Evolutionary conservation across 2,797 vertebrate genomes (phyloP), one percentile per base, ranked within the genome.

Genomic region (Characodon lateralis): DNA sequence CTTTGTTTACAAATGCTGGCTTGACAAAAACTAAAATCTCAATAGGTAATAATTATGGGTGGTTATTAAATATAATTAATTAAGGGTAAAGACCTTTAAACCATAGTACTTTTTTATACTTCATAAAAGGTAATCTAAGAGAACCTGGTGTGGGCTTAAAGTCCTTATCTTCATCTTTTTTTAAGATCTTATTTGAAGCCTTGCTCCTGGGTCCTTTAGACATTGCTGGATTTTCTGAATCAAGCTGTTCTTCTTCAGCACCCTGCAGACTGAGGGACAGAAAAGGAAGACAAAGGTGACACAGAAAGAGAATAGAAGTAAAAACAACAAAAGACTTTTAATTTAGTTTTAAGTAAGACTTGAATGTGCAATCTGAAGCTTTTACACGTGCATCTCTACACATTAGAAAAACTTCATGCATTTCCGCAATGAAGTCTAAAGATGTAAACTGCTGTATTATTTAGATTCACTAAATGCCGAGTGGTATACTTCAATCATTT

Each of bases 71-170:
- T 2, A 68, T n/a, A 24, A 18, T 53, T 31, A 1, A 24, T 55
- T 24, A 26, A 58, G 3, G n/a, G 10, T 26, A 69, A 46, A 69
- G 13, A 26, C 7, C 24, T 46, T 26, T 41, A 55, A 55, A 56
- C 16, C 31, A 56, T 9, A 55, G 31, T 35, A 6, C 13, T 71
- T 1, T 53, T 72, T 22, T n/a, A 14, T 72, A 39, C 22, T 59
- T 18, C 6, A 59, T 28, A 26, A 43, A 28, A 69, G 10, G 43
- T 6, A 31, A 61, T 8, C 77, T 46, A 81, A 81, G 46, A 41
- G 12, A 74, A 99, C 98, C 97, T 93, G 93, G 90, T 1, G 94
- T 92, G 1, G 97, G 98, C 53, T 93, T 96, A 86, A 98, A 98
- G 43, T 91, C 90, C 16, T 94, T 94, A 0, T 61, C 73, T 73